Base-by-base conservation (phyloP, 2,113 vertebrate genomes). In the Gambusia holbrooki region DNA sequence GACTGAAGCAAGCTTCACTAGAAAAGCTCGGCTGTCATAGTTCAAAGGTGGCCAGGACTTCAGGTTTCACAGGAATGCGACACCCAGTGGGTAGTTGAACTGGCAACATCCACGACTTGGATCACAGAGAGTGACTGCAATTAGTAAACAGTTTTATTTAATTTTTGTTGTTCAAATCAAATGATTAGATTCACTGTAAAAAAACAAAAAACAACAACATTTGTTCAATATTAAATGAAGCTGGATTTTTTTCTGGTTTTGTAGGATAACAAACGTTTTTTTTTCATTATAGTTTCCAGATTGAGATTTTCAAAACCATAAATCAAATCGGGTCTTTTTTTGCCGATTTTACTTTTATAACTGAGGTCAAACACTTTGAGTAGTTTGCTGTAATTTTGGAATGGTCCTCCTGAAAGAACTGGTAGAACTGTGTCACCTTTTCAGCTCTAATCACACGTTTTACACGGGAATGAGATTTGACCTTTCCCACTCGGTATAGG, bases 11-110 rank as follows among this genome's bases (percentile, higher is more conserved):
- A 78, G 58, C 25, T 64, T 6, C 62, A 4, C 73, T 30, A 11
- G 69, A 71, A 74, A 76, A 79, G 61, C 65, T 42, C 74, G 62
- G 64, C 76, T 84, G 77, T 81, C 79, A 48, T 28, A 54, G 78
- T 78, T 80, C 70, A 77, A 61, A 81, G 73, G 68, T 79, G 78
- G 69, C 14, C 1, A 22, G 71, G 70, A 88, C 79, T 71, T 80
- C 37, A 10, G 71, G 66, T 76, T 79, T 86, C 69, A 81, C 69
- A 70, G 83, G 69, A 92, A 81, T 73, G 17, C 28, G 77, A 88
- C 71, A 83, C 86, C 75, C 19, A 8, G 29, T 42, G 6, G 40
- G 60, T 5, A 27, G 69, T 66, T 25, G 33, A 75, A 70, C 76
- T 70, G 25, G 37, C 62, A 76, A 74, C 78, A 32, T 17, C 33